Evolutionary conservation across 2,797 vertebrate genomes (phyloP), one percentile per base, ranked within the genome.

Genomic region (Apodemus agrarius): DNA sequence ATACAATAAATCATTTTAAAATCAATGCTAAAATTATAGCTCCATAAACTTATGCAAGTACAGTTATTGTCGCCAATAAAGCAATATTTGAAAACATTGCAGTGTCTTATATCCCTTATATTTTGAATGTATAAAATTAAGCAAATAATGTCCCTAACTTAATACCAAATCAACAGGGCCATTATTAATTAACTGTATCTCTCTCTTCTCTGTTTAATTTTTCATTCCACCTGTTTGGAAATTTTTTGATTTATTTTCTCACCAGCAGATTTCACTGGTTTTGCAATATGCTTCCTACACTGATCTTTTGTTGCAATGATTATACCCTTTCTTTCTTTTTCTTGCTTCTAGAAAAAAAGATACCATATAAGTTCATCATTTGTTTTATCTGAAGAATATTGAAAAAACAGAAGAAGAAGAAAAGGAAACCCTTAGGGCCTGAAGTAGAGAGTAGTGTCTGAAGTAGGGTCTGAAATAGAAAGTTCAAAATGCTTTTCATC

Each of bases 341-440:
- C n/a, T 92, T 93, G 29, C 29, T 76, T 92, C 72, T 95, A 52
- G 59, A 94, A 93, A 89, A 40, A n/a, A 95, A 91, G 61, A 49
- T 3, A 84, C 34, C 40, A 9, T 57, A 79, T 76, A 89, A 93
- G 9, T 22, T 43, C 67, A 37, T 89, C 40, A 80, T 3, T 59
- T 34, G 3, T 95, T 95, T 90, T 93, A 91, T 93, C n/a, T 67
- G 16, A 21, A 90, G 40, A 81, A 96, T 96, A 92, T 26, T 80
- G 57, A 49, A 34, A 65, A 37, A 43, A 52, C 46, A 63, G 0
- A 52, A 21, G 69, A 72, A 10, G 8, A 37, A 3, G 8, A 37
- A 21, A 72, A 21, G 17, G 11, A 72, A 72, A 22, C 17, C 19
- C 3, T 84, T 19, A 88, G 29, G 26, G 10, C 4, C 0, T 88